A percentile compares a stretch with the other conserved stretches of the same genome.
Conservation (phyloP, 2,113 vertebrate species). For the Chaetura pelagica region DNA sequence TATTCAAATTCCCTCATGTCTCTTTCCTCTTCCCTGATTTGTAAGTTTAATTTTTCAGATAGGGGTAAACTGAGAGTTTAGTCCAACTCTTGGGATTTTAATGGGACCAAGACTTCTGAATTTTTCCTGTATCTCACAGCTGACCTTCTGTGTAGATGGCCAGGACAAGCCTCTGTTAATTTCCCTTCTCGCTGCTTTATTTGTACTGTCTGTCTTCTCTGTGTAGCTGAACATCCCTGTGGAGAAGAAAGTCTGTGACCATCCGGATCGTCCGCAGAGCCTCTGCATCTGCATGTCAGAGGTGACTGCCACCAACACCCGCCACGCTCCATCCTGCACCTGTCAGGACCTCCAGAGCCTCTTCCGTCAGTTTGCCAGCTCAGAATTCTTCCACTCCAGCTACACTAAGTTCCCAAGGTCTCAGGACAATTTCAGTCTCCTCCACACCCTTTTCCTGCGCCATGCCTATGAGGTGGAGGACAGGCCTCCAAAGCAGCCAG, state of each 20-base stretch:
- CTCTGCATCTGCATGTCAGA: constrained; percentile 79
- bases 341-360: constrained; percentile 77
- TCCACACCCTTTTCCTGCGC: constrained; percentile 85
- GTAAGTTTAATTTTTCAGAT: background rate
- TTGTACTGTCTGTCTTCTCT: background rate
- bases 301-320: constrained; percentile 88
- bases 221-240: constrained; percentile 87
- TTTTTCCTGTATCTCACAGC: background rate
- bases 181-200: background rate
- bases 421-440: constrained; percentile 80
- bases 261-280: constrained; percentile 85
- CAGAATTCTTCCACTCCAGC: constrained; percentile 83
- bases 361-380: constrained; percentile 80
- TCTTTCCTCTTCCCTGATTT: background rate
- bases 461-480: constrained; percentile 79
- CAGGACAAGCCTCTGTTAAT: background rate
- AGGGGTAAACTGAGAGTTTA: background rate
- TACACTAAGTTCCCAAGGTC: constrained; percentile 82
- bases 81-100: background rate
- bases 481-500: background rate
- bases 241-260: constrained; percentile 87
- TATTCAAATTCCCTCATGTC: background rate
- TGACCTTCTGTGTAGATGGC: background rate
- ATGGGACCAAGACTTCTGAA: background rate
- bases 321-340: constrained; percentile 82